Percentiles rank a stretch among this genome's conserved stretches.
phyloP scores from a whole-genome alignment of 2,113 vertebrate genomes.

The Nothoprocta perdicaria region DNA sequence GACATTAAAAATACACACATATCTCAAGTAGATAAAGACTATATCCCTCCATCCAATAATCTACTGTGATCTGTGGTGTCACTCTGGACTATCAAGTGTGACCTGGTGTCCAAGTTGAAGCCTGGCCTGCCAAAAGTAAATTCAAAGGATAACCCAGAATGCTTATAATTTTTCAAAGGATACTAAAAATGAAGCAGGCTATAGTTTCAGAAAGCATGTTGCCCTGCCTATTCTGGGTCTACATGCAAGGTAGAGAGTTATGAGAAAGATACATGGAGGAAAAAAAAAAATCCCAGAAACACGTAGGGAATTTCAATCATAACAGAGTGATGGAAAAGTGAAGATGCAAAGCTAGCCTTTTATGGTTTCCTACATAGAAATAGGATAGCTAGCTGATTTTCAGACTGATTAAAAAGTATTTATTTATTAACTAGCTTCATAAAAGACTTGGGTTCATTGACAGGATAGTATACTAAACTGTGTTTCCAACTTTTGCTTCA shows the following conservation, averaged over 20 bases:
- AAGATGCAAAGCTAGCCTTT: neutral
- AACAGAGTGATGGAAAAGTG: neutral
- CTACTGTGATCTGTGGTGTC: neutral
- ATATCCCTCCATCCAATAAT: neutral
- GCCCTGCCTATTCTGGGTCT: neutral
- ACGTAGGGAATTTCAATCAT: neutral
- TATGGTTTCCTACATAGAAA: neutral
- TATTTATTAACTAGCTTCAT: neutral
- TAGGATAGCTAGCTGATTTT: neutral
- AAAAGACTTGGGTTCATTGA: neutral
- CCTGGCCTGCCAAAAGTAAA: neutral
- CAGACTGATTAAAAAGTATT: neutral
- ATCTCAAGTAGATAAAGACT: neutral
- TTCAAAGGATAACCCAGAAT: neutral
- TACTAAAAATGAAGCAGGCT: neutral
- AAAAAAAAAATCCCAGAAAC: neutral
- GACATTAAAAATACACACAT: neutral
- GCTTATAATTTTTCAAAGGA: neutral
- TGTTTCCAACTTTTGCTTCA: neutral
- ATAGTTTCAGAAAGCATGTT: neutral
- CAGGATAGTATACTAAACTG: neutral
- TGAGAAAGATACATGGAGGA: neutral
- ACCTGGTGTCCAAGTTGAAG: neutral
- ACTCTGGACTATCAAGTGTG: neutral
- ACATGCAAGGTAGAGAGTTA: neutral